Evolutionary conservation across 1,140 invertebrate genomes (phyloP).

Genomic region (Myzus persicae): DNA sequence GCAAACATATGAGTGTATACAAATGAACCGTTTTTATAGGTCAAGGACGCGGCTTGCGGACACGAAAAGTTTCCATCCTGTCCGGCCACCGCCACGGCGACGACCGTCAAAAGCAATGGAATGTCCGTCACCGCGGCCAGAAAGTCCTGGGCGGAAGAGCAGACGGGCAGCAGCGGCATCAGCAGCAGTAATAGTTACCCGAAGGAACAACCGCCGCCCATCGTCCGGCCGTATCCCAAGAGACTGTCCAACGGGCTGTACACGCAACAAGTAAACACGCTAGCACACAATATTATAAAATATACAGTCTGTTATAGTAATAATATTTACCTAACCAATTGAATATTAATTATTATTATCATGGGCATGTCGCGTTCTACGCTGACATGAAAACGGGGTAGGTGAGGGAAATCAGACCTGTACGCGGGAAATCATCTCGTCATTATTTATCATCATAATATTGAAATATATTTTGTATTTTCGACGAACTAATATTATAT

Average conservation of each 20-base stretch:
- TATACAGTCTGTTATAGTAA: background rate
- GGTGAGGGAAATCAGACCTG: background rate
- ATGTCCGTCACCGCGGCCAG: conserved; percentile 69
- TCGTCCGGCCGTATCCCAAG: conserved; percentile 75
- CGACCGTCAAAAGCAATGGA: conserved; percentile 65
- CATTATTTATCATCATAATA: conserved; percentile 13
- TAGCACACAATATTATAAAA: background rate
- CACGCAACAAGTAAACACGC: conserved; percentile 70
- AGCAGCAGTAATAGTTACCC: conserved; percentile 68
- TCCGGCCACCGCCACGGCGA: conserved; percentile 69
- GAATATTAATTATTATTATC: background rate
- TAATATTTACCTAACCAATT: background rate
- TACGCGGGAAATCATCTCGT: background rate
- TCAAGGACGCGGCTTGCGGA: conserved; percentile 63
- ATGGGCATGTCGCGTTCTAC: background rate
- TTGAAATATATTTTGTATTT: background rate
- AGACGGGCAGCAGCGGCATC: conserved; percentile 63
- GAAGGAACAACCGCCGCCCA: conserved; percentile 73
- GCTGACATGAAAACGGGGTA: background rate
- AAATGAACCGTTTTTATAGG: background rate
- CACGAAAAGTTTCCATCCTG: conserved; percentile 85
- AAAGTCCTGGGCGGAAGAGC: conserved; percentile 75
- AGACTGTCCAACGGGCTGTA: conserved; percentile 70
- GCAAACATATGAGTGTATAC: background rate
- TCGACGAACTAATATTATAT: background rate